A percentile compares a stretch with the other conserved stretches of the same genome.
These are phyloP conservation scores for Poeciliopsis gracilis DNA, from an alignment of 2,797 vertebrate species.

Conservation along the genomic window DNA sequence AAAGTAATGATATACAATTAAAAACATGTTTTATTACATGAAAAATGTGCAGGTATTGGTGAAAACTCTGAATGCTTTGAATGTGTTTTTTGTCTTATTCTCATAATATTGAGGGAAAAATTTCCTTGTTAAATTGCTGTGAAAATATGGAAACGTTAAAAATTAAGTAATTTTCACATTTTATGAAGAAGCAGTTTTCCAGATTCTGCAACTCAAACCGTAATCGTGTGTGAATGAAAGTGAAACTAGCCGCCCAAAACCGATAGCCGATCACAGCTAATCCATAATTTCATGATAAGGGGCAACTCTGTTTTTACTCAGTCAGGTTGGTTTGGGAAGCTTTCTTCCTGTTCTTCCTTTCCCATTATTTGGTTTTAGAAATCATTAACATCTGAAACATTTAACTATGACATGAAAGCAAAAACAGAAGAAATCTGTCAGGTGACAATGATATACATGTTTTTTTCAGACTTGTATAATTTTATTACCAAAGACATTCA, in stretches of 20 bases:
- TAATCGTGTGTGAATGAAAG: not conserved
- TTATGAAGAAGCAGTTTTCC: not conserved
- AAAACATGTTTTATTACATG: not conserved
- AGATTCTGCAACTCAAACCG: not conserved
- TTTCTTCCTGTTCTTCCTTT: not conserved
- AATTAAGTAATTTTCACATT: not conserved
- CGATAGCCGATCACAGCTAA: not conserved
- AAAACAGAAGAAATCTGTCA: conserved; percentile 1
- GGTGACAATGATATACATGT: not conserved
- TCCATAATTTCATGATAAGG: not conserved
- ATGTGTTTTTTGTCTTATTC: not conserved
- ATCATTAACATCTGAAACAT: not conserved
- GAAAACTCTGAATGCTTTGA: not conserved
- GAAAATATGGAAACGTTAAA: not conserved
- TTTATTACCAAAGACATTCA: conserved; percentile 6
- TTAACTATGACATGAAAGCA: not conserved
- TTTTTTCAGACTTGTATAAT: not conserved
- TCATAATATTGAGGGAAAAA: not conserved
- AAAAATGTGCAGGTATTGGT: not conserved
- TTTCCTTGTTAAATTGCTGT: not conserved
- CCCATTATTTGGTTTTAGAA: not conserved
- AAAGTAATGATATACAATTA: not conserved
- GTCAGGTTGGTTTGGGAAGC: not conserved
- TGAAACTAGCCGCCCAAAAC: not conserved
- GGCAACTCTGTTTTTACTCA: not conserved